Percentiles rank a stretch among this genome's conserved stretches.
These are phyloP conservation scores for Microcaecilia unicolor DNA, from an alignment of 2,797 vertebrate genomes.

Conservation along the genomic window DNA sequence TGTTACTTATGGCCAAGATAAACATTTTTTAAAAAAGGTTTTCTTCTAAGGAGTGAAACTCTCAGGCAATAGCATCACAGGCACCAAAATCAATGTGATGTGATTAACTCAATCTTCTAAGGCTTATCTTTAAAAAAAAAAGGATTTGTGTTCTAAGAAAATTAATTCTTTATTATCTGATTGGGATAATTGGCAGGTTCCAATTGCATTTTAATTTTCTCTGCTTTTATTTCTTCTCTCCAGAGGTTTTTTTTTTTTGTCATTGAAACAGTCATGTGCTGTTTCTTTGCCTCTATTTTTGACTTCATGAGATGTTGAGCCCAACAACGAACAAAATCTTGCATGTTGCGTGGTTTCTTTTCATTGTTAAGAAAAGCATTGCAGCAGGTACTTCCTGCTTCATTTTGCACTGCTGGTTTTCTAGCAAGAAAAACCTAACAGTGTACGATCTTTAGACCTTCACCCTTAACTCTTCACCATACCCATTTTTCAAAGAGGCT, in stretches of 20 bases:
- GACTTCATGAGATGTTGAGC: background rate
- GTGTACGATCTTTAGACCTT: too few species aligned
- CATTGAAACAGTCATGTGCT: too few species aligned
- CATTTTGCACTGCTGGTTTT: too few species aligned
- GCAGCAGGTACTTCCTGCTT: too few species aligned
- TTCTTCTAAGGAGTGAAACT: too few species aligned
- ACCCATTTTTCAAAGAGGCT: too few species aligned
- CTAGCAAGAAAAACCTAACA: too few species aligned
- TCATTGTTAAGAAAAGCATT: too few species aligned
- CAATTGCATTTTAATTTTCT: background rate
- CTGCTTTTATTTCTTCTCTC: background rate
- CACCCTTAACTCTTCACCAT: too few species aligned
- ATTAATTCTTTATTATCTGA: conserved; percentile 1
- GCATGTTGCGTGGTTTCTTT: background rate
- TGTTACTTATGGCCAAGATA: too few species aligned
- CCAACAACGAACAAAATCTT: background rate
- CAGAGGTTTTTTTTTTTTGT: too few species aligned
- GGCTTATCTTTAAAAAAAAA: background rate
- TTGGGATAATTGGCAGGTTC: background rate
- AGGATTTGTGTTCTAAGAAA: background rate
- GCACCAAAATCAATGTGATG: background rate
- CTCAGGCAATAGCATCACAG: background rate
- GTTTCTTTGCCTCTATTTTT: background rate
- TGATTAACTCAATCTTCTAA: background rate
- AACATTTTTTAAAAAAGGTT: too few species aligned